phyloP scores from a whole-genome alignment of 2,113 vertebrate species.

The Zosterops hypoxanthus region DNA sequence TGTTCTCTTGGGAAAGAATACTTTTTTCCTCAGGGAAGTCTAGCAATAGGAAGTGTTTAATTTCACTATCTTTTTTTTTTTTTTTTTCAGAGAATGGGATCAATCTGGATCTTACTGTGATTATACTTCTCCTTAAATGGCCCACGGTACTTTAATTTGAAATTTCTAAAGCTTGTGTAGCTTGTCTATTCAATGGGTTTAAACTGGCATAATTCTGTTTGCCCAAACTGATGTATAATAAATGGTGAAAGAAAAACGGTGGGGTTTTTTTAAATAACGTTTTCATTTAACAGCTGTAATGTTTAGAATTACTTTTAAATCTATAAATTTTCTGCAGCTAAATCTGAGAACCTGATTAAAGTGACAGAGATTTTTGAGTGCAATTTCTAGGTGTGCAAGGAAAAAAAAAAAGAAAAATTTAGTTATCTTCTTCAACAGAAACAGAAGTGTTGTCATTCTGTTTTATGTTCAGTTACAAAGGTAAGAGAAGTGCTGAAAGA shows the following conservation, averaged over 20 bases:
- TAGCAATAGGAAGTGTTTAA: background rate
- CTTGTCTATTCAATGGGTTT: background rate
- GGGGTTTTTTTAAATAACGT: background rate
- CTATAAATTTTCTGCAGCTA: slow-evolving; percentile 8
- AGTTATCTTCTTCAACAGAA: background rate
- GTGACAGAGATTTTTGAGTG: background rate
- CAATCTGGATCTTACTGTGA: background rate
- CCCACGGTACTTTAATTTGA: background rate
- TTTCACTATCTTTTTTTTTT: background rate
- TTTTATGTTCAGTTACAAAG: background rate
- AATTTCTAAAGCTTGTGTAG: background rate
- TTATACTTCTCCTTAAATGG: background rate
- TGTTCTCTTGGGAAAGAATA: background rate
- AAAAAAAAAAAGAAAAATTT: background rate
- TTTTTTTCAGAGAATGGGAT: background rate
- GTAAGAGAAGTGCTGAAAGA: background rate
- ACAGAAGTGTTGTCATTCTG: background rate
- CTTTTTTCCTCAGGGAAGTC: background rate
- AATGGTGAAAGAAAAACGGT: background rate
- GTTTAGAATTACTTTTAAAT: slow-evolving; percentile 14
- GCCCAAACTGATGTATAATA: background rate
- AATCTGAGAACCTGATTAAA: slow-evolving; percentile 43
- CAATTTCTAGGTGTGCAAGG: background rate
- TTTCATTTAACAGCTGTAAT: background rate
- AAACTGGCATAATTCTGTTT: background rate